phyloP scores from a whole-genome alignment of 2,888 invertebrate genomes.

The Drosophila buzzatii region DNA sequence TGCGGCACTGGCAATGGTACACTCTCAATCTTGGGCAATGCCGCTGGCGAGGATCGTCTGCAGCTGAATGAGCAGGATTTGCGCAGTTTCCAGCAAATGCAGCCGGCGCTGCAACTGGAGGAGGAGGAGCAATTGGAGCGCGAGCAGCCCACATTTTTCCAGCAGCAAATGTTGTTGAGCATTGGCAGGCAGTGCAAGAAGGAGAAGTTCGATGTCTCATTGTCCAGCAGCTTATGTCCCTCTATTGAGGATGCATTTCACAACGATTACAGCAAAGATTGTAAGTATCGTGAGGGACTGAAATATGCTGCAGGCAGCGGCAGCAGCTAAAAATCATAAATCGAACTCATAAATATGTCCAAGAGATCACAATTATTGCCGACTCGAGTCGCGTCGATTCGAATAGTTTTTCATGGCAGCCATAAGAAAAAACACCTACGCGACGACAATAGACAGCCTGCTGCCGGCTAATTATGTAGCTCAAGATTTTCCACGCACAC shows the following conservation, averaged over 20 bases:
- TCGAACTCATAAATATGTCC: constrained; percentile 12
- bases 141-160: constrained; percentile 59
- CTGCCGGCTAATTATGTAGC: constrained; percentile 46
- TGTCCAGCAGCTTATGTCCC: constrained; percentile 81
- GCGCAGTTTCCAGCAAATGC: constrained; percentile 60
- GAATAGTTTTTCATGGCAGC: constrained; percentile 10
- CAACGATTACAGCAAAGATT: constrained; percentile 84
- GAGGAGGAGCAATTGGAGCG: constrained; percentile 66
- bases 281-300: constrained; percentile 79
- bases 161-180: constrained; percentile 73
- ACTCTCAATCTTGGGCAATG: constrained; percentile 70
- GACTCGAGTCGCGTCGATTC: background rate
- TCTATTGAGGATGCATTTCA: constrained; percentile 84
- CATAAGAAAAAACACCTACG: constrained; percentile 13
- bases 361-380: constrained; percentile 7
- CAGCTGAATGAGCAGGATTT: constrained; percentile 56
- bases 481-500: constrained; percentile 10
- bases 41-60: constrained; percentile 48
- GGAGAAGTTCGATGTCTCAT: constrained; percentile 77
- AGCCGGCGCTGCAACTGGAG: constrained; percentile 69
- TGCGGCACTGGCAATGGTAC: constrained; percentile 76
- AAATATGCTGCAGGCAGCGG: constrained; percentile 29
- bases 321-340: background rate
- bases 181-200: constrained; percentile 83
- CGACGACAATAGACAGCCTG: constrained; percentile 33